These are phyloP conservation scores for Odontomyia ornata DNA, from an alignment of 2,888 invertebrate species.

Conservation along the genomic window DNA sequence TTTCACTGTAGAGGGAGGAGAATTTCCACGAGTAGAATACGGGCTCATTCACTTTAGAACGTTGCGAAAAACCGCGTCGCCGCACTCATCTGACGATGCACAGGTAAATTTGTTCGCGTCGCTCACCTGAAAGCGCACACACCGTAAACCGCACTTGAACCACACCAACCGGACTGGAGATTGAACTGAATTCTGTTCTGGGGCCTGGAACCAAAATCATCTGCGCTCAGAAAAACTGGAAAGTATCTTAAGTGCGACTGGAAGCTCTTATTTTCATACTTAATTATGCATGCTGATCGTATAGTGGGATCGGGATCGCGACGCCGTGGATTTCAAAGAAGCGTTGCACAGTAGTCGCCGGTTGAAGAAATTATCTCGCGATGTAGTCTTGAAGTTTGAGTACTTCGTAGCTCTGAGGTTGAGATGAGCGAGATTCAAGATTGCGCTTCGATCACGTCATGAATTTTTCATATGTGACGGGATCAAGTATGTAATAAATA, in stretches of 20 bases:
- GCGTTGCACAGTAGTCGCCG: neutral
- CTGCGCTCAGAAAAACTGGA: constrained; percentile 22
- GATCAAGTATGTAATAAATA: neutral
- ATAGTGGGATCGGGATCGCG: neutral
- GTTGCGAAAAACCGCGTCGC: neutral
- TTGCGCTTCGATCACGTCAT: neutral
- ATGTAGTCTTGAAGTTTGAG: neutral
- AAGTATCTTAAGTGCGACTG: constrained; percentile 9
- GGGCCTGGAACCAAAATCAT: constrained; percentile 1
- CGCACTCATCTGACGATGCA: neutral
- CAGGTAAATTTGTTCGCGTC: constrained; percentile 24
- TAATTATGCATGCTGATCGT: constrained; percentile 6
- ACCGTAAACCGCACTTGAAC: constrained; percentile 1
- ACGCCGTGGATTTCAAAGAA: neutral
- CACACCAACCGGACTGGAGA: neutral
- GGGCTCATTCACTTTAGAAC: neutral
- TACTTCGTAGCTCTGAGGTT: neutral
- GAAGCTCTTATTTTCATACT: neutral
- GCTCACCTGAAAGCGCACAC: constrained; percentile 11
- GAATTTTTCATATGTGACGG: constrained; percentile 3
- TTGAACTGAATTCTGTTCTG: neutral
- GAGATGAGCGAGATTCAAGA: neutral
- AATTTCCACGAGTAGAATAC: neutral
- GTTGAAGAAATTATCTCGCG: neutral
- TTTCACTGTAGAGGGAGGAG: neutral